Evolutionary conservation across 1,140 invertebrate species (phyloP).

Genomic region (Drosophila virilis): DNA sequence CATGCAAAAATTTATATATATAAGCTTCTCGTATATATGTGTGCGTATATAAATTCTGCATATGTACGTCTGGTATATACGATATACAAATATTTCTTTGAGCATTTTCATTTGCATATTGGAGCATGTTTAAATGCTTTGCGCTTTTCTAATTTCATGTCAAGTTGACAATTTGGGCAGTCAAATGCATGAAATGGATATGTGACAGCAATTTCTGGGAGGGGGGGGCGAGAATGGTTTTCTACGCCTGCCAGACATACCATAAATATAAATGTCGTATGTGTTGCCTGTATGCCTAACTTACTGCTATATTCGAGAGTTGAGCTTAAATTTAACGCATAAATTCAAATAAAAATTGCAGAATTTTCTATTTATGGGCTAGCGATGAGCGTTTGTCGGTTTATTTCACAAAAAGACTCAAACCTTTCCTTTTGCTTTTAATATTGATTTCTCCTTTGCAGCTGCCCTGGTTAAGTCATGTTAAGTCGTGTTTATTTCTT

Average conservation of each 20-base stretch:
- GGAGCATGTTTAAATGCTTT: constrained; percentile 66
- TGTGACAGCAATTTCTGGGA: constrained; percentile 47
- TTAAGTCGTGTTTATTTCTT: no score
- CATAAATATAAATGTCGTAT: constrained; percentile 38
- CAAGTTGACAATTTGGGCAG: constrained; percentile 74
- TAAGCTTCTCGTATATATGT: neutral
- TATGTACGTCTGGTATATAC: neutral
- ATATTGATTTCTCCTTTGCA: no score
- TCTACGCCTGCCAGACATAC: constrained; percentile 24
- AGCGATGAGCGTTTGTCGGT: neutral
- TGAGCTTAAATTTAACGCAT: constrained; percentile 7
- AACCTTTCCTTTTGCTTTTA: neutral
- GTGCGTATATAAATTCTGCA: constrained; percentile 15
- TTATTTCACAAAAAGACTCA: neutral
- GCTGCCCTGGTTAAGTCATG: no score
- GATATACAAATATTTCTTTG: constrained; percentile 41
- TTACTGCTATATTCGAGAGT: constrained; percentile 21
- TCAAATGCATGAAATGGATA: constrained; percentile 67
- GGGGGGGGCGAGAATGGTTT: neutral
- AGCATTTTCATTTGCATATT: constrained; percentile 56
- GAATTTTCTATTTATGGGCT: constrained; percentile 10
- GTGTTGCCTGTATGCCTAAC: constrained; percentile 20
- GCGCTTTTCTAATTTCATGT: constrained; percentile 78
- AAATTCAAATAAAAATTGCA: constrained; percentile 23
- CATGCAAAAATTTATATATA: constrained; percentile 59